Conservation (phyloP, 2,113 vertebrate genomes). For the Colistium nudipinnis region DNA sequence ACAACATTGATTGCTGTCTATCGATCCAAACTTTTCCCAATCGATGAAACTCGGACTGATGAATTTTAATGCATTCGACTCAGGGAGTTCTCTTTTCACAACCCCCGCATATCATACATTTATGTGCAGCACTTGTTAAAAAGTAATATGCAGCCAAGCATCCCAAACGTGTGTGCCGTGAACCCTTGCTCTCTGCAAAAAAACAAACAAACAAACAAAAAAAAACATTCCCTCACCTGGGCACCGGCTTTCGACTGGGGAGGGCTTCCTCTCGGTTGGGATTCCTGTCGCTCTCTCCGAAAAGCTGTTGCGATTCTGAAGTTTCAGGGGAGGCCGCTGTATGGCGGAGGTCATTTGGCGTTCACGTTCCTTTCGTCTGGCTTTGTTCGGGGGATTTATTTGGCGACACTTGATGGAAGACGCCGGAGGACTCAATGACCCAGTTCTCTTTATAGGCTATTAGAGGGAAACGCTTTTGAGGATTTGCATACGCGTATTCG, state of each 20-base stretch:
- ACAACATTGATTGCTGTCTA: constrained; percentile 31
- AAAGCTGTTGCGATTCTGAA: background rate
- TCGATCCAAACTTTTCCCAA: constrained; percentile 42
- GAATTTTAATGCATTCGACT: background rate
- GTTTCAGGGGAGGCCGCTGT: background rate
- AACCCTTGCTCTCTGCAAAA: background rate
- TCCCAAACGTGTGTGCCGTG: background rate
- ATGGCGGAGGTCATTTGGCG: constrained; percentile 2
- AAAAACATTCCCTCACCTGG: background rate
- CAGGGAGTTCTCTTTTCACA: background rate
- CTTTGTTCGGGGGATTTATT: constrained; percentile 43
- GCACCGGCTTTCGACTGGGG: background rate
- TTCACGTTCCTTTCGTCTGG: constrained; percentile 9
- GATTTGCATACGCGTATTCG: constrained; percentile 33
- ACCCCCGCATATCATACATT: constrained; percentile 8
- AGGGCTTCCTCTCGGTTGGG: background rate
- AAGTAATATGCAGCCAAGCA: constrained; percentile 2
- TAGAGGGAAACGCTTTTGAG: constrained; percentile 35
- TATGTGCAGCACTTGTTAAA: background rate
- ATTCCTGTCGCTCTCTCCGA: background rate
- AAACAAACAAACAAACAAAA: too few species aligned
- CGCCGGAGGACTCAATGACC: constrained; percentile 57
- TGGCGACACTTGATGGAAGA: constrained; percentile 28
- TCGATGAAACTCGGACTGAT: constrained; percentile 21
- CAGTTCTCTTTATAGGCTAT: constrained; percentile 52